A percentile compares a stretch with the other conserved stretches of the same genome.
Conservation (phyloP, 2,888 invertebrate genomes). For the Sphaerophoria rueppellii region DNA sequence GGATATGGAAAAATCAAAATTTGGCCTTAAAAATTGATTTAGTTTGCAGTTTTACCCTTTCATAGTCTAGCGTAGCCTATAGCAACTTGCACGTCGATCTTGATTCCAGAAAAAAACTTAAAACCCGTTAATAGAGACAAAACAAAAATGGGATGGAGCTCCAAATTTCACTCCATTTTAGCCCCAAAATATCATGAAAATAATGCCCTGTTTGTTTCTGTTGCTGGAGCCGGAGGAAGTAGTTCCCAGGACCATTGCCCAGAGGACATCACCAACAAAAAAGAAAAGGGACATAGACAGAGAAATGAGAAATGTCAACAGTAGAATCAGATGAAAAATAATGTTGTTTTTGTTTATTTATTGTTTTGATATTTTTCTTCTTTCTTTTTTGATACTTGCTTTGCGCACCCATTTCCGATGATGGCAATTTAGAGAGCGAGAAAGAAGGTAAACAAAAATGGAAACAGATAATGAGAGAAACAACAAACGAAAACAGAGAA, state of each 20-base stretch:
- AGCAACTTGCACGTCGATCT: too few relatives aligned
- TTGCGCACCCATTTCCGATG: conserved; percentile 8
- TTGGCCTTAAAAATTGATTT: too few relatives aligned
- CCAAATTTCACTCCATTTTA: too few relatives aligned
- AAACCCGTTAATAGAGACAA: too few relatives aligned
- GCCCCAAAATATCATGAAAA: too few relatives aligned
- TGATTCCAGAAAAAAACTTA: too few relatives aligned
- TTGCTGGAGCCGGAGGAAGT: not conserved
- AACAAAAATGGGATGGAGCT: too few relatives aligned
- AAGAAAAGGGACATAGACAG: not conserved
- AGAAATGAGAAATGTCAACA: conserved; percentile 20
- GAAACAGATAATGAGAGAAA: not conserved
- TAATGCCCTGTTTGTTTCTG: not conserved
- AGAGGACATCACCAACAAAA: not conserved
- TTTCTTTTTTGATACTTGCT: not conserved
- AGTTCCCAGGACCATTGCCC: not conserved
- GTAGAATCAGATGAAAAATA: not conserved
- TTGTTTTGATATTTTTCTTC: conserved; percentile 25
- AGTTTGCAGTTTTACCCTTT: too few relatives aligned
- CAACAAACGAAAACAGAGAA: conserved; percentile 57
- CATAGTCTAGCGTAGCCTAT: too few relatives aligned
- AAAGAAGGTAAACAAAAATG: not conserved
- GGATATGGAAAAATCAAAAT: too few relatives aligned
- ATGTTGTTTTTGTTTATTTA: conserved; percentile 56
- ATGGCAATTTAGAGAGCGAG: not conserved